A percentile compares a stretch with the other conserved stretches of the same genome.
These are phyloP conservation scores for Margaritifera margaritifera DNA, from an alignment of 2,888 invertebrate genomes.

Conservation along the genomic window DNA sequence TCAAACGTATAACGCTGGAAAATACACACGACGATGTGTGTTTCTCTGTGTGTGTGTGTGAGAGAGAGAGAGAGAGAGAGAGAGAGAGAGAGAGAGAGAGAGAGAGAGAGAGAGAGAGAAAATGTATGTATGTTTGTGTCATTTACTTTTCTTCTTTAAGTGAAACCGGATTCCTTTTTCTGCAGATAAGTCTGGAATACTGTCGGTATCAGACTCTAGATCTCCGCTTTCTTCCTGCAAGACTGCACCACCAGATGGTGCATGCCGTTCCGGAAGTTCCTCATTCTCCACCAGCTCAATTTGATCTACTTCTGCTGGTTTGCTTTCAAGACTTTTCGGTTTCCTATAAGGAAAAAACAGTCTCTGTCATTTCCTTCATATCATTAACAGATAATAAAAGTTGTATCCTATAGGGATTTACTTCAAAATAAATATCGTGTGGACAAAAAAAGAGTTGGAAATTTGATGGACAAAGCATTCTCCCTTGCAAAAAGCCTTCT, in stretches of 20 bases:
- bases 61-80: too few relatives aligned
- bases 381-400: neutral
- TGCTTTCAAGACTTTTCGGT: neutral
- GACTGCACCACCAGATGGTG: neutral
- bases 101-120: too few relatives aligned
- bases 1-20: too few relatives aligned
- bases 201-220: constrained; percentile 55
- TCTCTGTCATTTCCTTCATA: neutral
- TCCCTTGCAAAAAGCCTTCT: too few relatives aligned
- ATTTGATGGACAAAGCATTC: too few relatives aligned
- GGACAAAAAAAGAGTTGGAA: too few relatives aligned
- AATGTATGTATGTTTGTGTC: too few relatives aligned
- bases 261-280: constrained; percentile 35
- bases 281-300: constrained; percentile 56
- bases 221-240: constrained; percentile 12
- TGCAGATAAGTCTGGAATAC: constrained; percentile 55
- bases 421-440: too few relatives aligned
- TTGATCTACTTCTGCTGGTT: constrained; percentile 35
- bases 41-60: too few relatives aligned
- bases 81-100: too few relatives aligned
- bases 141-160: constrained; percentile 61
- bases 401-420: neutral
- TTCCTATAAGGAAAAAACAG: constrained; percentile 6
- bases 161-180: constrained; percentile 60
- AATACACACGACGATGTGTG: too few relatives aligned